Base-by-base conservation (phyloP, 2,113 vertebrate species). In the Anolis sagrei region DNA sequence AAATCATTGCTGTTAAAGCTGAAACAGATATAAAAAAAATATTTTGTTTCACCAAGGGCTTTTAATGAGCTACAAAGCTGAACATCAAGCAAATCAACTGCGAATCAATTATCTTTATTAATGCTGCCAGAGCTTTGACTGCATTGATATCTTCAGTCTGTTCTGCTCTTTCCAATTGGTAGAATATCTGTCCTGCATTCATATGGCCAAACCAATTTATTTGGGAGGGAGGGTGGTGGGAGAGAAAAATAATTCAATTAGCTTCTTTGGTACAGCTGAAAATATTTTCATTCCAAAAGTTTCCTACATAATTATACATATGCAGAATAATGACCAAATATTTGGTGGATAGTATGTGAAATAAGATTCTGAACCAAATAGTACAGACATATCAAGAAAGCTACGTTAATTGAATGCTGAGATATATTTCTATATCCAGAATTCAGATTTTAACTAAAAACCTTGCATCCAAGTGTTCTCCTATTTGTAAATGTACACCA, bases 31-130 rank as follows among this genome's bases (percentile, higher is more conserved):
- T 36, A 36, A 83, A 51, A 83, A 51, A 79, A 90, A n/a, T 84
- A 80, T 49, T 91, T 89, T 87, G 32, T 88, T 94, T 91, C n/a
- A 11, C 49, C 84, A 9, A 48, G 79, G 49, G 64, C 44, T 90
- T 54, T 79, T 82, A 73, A 49, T 66, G 76, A 90, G 7, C 62
- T 90, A 49, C 0, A 0, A 90, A 88, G 77, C 1, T 86, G 62
- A 93, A 86, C 1, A 1, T 79, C 64, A 87, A 66, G 74, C 7
- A 86, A 84, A 88, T 90, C 49, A 9, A 85, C 73, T 86, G 87
- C 62, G 51, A 85, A 25, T 78, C 62, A 81, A 81, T 87, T 89
- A 23, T 70, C 54, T 91, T 88, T 79, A 58, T 87, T 89, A 89
- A 84, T 81, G 3, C n/a, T 86, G 34, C 61, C 86, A 75, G 34